Evolutionary conservation across 64 coral and sea anemone genomes (phyloP), one percentile per base, ranked within the genome.

Genomic region (Trachythela sp.): DNA sequence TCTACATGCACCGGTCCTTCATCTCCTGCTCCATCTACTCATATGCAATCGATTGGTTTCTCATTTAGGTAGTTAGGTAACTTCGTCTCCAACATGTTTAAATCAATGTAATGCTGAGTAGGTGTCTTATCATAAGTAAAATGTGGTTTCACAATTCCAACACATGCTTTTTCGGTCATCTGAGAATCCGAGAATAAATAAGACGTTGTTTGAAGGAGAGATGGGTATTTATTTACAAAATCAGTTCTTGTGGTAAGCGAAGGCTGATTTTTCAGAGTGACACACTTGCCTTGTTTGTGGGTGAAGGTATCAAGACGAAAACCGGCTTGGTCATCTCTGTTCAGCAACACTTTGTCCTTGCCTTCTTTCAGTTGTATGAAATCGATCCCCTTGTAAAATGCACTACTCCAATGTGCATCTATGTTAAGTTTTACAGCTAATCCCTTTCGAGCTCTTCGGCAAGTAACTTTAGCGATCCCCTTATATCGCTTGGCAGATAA

Each of bases 281-380:
- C 18, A 22, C 54, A 59, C 2, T 20, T 20, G 2, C 14, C 54
- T 67, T 94, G 45, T 10, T 40, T 32, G 30, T 94, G 92, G 15
- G 89, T 88, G 20, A 88, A 90, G 39, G 89, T 90, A 29, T 94
- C 92, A 9, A 91, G 40, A 31, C 89, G 39, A 29, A 94, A 94
- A 2, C 92, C 92, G 37, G 89, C 88, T 51, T 85, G 88, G 85
- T 94, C 88, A 40, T 88, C 85, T 31, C 89, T 87, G 32, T 94
- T 94, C 11, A 94, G 51, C 42, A 94, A 80, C 36, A 87, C 34
- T 13, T 70, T 50, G 17, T 40, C 40, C 68, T 29, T 91, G 14
- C 54, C 92, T 72, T 94, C 85, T 49, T 90, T 70, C 33, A 52
- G 37, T 67, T 87, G 85, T 39, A 92, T 18, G 4, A 83, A 33